A percentile compares a stretch with the other conserved stretches of the same genome.
Conservation (phyloP, 1,140 invertebrate genomes). For the Thalassaphorura encarpata region DNA sequence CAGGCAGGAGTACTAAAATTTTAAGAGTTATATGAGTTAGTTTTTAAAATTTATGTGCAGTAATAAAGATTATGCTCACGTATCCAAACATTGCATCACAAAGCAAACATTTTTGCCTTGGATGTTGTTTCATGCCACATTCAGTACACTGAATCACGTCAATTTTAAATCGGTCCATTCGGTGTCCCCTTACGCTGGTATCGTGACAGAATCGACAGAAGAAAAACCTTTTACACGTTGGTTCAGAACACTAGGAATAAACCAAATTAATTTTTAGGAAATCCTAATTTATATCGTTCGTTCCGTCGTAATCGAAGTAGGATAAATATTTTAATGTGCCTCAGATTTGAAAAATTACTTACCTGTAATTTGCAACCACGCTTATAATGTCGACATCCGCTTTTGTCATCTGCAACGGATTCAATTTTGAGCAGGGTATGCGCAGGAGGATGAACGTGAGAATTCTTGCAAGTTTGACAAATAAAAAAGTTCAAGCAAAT, state of each 20-base stretch:
- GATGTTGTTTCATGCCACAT: not conserved
- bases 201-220: not conserved
- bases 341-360: not conserved
- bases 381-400: not conserved
- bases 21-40: not conserved
- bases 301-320: not conserved
- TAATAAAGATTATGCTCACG: not conserved
- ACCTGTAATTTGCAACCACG: not conserved
- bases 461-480: not conserved
- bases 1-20: not conserved
- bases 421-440: slow-evolving; percentile 1
- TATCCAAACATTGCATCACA: not conserved
- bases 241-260: not conserved
- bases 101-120: not conserved
- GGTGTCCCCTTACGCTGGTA: not conserved
- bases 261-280: not conserved
- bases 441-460: not conserved
- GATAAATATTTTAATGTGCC: too few species aligned
- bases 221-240: not conserved
- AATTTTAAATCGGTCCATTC: not conserved
- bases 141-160: not conserved
- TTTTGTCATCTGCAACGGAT: not conserved
- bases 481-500: not conserved
- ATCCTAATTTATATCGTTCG: not conserved
- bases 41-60: not conserved